Evolutionary conservation across 2,888 invertebrate species (phyloP).

Genomic region (Apantesis nais): DNA sequence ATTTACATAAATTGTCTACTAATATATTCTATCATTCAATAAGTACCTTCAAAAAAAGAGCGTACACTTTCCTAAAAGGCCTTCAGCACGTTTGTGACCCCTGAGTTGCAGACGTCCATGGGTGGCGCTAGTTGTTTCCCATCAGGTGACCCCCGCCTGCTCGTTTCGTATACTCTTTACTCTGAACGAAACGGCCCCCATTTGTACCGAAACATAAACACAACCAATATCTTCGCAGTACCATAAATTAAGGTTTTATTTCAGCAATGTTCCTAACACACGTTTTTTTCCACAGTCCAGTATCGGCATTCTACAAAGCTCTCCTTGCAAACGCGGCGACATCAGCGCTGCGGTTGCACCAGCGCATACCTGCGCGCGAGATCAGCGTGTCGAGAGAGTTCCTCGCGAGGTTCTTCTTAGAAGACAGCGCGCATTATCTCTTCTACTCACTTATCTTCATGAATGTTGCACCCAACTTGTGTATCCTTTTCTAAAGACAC

Average conservation of each 20-base stretch:
- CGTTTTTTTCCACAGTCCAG: conserved; percentile 56
- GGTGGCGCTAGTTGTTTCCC: too few species aligned
- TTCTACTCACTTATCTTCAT: conserved; percentile 98
- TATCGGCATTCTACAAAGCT: conserved; percentile 95
- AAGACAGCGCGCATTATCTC: conserved; percentile 98
- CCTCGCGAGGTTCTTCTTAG: conserved; percentile 91
- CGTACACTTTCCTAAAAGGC: too few species aligned
- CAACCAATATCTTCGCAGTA: neutral
- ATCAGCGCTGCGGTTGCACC: conserved; percentile 97
- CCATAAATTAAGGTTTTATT: neutral
- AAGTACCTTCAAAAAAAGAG: too few species aligned
- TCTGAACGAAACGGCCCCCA: too few species aligned
- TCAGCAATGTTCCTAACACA: neutral
- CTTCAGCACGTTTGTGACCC: too few species aligned
- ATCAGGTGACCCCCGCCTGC: too few species aligned
- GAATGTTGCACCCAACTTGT: conserved; percentile 94
- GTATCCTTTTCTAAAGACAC: conserved; percentile 89
- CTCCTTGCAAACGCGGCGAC: conserved; percentile 97
- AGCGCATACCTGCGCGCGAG: conserved; percentile 91
- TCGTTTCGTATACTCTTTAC: too few species aligned
- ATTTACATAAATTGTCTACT: too few species aligned
- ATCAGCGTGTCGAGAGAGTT: conserved; percentile 94
- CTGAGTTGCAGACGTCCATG: too few species aligned
- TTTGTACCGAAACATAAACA: too few species aligned
- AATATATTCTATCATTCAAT: too few species aligned